Percentiles rank a stretch among this genome's conserved stretches.
Conservation (phyloP, 2,797 vertebrate species). For the Xerus rutilus region DNA sequence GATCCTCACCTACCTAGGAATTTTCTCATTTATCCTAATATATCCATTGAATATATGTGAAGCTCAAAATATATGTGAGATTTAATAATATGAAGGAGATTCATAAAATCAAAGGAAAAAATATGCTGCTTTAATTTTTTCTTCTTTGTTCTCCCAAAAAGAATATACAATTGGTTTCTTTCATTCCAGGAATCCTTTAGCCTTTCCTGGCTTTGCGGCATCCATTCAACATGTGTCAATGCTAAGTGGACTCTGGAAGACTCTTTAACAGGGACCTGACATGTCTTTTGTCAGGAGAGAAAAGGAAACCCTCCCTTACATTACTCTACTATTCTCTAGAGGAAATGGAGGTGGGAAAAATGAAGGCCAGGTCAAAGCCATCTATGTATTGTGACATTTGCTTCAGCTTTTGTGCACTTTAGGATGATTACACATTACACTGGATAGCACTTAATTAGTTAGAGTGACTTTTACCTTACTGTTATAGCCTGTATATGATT, state of each 20-base stretch:
- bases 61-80: not conserved
- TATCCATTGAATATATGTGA: not conserved
- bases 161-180: not conserved
- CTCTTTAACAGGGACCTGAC: not conserved
- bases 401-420: constrained; percentile 46
- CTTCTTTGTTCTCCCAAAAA: not conserved
- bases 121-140: not conserved
- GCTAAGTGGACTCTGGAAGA: constrained; percentile 66
- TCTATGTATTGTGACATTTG: constrained; percentile 12
- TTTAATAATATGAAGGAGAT: not conserved
- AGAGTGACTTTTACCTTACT: constrained; percentile 65
- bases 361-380: constrained; percentile 45
- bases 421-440: constrained; percentile 27
- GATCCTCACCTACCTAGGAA: not conserved
- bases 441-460: constrained; percentile 70
- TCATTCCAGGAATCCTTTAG: constrained; percentile 32
- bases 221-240: constrained; percentile 53
- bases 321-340: constrained; percentile 47
- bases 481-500: not conserved
- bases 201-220: not conserved
- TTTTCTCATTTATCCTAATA: not conserved
- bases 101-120: not conserved
- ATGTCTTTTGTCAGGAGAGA: constrained; percentile 43
- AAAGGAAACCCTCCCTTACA: not conserved
- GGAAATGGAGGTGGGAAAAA: constrained; percentile 32